Evolutionary conservation across 2,797 vertebrate genomes (phyloP), one percentile per base, ranked within the genome.

Genomic region (Phoebastria nigripes): DNA sequence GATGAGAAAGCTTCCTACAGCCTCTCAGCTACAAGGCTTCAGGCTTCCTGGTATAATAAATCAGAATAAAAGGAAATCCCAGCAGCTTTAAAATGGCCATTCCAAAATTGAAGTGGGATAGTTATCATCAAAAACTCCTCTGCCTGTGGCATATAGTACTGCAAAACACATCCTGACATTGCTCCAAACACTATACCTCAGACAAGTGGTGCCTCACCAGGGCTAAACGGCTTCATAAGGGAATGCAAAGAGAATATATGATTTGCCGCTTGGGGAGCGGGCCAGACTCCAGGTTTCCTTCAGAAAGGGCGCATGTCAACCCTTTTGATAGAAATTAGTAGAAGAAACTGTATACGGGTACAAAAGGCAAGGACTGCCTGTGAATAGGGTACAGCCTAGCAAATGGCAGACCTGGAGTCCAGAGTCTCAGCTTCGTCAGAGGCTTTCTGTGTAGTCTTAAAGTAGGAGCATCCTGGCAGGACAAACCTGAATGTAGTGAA

Each of bases 61-160:
- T 9, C 9, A 87, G 20, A 82, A 44, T 4, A 28, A 78, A 84
- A 41, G 3, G 11, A 79, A 72, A 88, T 55, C 25, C 41, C 39
- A 83, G 13, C 15, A 92, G 28, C 31, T 84, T 55, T 63, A 73
- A 86, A 90, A 74, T 37, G 12, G 8, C 21, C 11, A 59, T 63
- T 59, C 5, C 26, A 89, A 94, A 85, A 80, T 4, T 12, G 31
- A 73, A 81, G 10, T 10, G 14, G 13, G 20, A 39, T 9, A 55
- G 22, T 26, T 85, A 26, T 55, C 4, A 61, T 24, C 8, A 65
- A 62, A 78, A 78, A 19, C 15, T 77, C 29, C 59, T 81, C 66
- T 59, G 33, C 9, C 8, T 42, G 25, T 55, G 15, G 15, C 0
- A 0, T 19, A 42, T 39, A 7, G 2, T 51, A 41, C 19, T 62